Evolutionary conservation across 1,140 invertebrate genomes (phyloP), one percentile per base, ranked within the genome.

Genomic region (Oncopodura yosiiana): DNA sequence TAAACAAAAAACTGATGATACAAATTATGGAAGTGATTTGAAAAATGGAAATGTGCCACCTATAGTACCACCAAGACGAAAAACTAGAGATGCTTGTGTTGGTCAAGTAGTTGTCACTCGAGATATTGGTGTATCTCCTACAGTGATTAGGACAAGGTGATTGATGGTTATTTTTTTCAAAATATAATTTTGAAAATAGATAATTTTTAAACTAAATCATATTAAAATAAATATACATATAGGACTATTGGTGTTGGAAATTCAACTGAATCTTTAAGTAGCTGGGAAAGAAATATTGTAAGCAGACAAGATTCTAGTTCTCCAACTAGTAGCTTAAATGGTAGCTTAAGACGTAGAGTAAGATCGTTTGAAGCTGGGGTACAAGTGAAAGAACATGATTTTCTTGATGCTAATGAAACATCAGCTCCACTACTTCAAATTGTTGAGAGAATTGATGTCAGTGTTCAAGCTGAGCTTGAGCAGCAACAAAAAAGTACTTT

Each of bases 101-200:
- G 80, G 79, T 61, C 84, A 81, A 62, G 72, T 73, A 26, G 74
- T 80, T 23, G 65, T 81, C 36, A 85, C 80, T 0, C 68, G 83
- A 61, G 80, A 81, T 65, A 72, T 82, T 50, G 80, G 79, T 3
- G 73, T 81, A 41, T 75, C 74, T 30, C 73, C 77, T 61, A 73
- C 75, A 53, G 71, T 71, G 24, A 68, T 66, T 26, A 66, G 66
- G 53, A 68, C 65, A 21, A 67, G 67, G 29, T 71, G 29, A 36
- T 14, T 49, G 16, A 34, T 18, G 19, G 46, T 34, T 34, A 29
- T 19, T 16, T 36, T 45, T 45, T 45, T 21, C 24, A 21, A 45
- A 27, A 18, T 18, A 45, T 27, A 27, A 18, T 26, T 14, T 26
- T 34, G 32, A n/a, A 5, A n/a, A n/a, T 8, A 6, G 8, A 18